These are phyloP conservation scores for Papilio polyxenes DNA, from an alignment of 1,140 invertebrate genomes.

Conservation along the genomic window DNA sequence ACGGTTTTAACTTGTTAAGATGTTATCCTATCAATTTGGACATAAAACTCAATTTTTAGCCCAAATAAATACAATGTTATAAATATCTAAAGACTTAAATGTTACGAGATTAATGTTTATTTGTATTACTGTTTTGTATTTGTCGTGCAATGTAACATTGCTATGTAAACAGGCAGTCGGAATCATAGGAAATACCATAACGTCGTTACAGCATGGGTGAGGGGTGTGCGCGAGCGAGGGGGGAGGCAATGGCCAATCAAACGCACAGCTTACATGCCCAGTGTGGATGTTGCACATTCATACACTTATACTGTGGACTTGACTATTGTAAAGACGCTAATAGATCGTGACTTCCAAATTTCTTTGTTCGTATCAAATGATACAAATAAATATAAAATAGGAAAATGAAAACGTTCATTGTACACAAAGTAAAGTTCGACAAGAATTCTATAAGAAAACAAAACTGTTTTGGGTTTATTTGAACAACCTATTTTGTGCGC, in stretches of 20 bases:
- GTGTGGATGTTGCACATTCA: conserved; percentile 1
- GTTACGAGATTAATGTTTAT: background rate
- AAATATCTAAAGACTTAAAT: background rate
- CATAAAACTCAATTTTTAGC: too few species aligned
- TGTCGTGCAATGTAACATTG: background rate
- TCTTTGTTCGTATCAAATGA: background rate
- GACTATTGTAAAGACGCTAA: background rate
- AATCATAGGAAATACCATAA: conserved; percentile 18
- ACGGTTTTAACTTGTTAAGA: background rate
- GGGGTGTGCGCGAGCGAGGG: background rate
- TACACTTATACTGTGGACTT: background rate
- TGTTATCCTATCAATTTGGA: background rate
- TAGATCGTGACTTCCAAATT: background rate
- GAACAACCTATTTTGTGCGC: too few species aligned
- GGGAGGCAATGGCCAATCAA: background rate
- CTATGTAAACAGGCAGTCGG: conserved; percentile 13
- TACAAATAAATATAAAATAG: background rate
- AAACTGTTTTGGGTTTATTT: background rate
- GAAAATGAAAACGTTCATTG: background rate
- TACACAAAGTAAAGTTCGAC: background rate
- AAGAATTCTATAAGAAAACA: background rate
- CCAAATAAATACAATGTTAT: background rate
- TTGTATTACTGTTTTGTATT: background rate
- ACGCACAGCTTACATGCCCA: conserved; percentile 3
- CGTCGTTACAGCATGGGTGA: background rate